phyloP scores from a whole-genome alignment of 2,113 vertebrate genomes.

The Sinocyclocheilus rhinocerous region DNA sequence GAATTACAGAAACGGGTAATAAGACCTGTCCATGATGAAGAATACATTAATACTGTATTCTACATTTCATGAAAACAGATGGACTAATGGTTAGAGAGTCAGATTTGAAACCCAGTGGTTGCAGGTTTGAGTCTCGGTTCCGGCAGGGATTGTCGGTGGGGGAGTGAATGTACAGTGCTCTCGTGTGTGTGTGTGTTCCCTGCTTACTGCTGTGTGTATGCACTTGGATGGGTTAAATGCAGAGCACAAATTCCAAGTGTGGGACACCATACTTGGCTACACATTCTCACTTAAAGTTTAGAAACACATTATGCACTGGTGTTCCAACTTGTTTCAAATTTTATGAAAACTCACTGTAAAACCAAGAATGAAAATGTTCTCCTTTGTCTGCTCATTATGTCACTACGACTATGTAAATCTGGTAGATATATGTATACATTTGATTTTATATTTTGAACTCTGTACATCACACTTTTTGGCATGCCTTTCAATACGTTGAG shows the following conservation, averaged over 20 bases:
- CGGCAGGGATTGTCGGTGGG: too few relatives aligned
- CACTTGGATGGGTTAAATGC: too few relatives aligned
- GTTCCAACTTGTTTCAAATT: not conserved
- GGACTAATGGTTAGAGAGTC: too few relatives aligned
- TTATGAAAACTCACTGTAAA: not conserved
- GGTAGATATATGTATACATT: constrained; percentile 13
- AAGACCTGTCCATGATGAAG: not conserved
- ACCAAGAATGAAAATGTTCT: not conserved
- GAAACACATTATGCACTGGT: not conserved
- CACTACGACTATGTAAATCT: not conserved
- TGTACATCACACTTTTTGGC: not conserved
- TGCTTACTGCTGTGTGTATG: too few relatives aligned
- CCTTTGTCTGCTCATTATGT: not conserved
- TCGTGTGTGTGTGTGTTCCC: too few relatives aligned
- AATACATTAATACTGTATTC: not conserved
- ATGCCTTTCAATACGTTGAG: not conserved
- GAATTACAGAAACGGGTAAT: not conserved
- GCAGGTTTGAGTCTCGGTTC: too few relatives aligned
- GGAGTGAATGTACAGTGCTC: too few relatives aligned
- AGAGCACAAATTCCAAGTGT: too few relatives aligned
- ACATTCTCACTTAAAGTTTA: not conserved
- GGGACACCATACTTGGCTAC: too few relatives aligned
- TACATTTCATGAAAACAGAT: not conserved
- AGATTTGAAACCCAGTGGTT: too few relatives aligned
- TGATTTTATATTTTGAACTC: not conserved